Base-by-base conservation (phyloP, 1,140 invertebrate species). In the Bursaphelenchus mucronatus region DNA sequence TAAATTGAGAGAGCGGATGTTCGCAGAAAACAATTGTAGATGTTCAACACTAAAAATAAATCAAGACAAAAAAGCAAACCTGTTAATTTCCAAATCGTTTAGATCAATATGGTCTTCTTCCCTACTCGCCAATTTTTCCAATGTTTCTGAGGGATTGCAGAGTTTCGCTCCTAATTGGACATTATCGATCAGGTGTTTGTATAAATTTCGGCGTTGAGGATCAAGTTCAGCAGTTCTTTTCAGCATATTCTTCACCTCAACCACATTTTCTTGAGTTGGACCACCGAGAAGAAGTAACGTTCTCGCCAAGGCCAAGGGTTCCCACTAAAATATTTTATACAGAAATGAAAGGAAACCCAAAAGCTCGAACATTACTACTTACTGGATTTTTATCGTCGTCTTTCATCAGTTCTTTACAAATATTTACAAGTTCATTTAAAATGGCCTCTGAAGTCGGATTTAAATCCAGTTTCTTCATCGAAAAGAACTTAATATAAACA, bases 321-420 rank as follows among this genome's bases (percentile, higher is more conserved):
- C 19, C 15, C 15, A 50, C 15, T 17, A 3, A 30, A 30, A 50
- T 17, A 30, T 3, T 50, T 30, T 30, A 30, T 17, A 5, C 5
- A 50, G 5, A 55, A 55, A 13, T 63, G 13, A 15, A 61, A 15
- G 15, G 5, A 63, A n/a, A 59, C 2, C 50, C 30, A 1, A 61
- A 61, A 3, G 13, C 43, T 55, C n/a, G n/a, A 55, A n/a, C 58
- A 50, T n/a, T 0, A 21, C 21, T 17, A 70, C 61, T 46, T 43
- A 70, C 69, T n/a, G 71, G 73, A 51, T 76, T 76, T 17, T 74
- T 39, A 17, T 66, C 62, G 4, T 76, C 66, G 41, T 73, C 74
- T 11, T 55, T 61, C 21, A 61, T 30, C 63, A 76, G 55, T 47
- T 73, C 71, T n/a, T 72, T 41, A 39, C 71, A 73, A n/a, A 66